phyloP scores from a whole-genome alignment of 2,888 invertebrate genomes.

The Neoascia interrupta region DNA sequence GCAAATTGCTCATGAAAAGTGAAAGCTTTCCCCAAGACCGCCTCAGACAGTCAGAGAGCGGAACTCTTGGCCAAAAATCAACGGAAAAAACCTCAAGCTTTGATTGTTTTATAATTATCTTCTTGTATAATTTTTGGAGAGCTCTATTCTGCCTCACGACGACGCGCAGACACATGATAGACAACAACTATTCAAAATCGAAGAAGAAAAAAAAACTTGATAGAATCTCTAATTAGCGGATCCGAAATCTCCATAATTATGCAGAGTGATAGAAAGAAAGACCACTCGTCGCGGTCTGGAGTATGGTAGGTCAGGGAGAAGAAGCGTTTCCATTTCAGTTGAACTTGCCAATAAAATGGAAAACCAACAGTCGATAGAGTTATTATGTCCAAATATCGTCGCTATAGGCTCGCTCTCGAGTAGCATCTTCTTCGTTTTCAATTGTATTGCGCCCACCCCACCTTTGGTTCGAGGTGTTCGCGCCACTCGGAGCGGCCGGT shows the following conservation, averaged over 20 bases:
- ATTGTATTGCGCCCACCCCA: conserved; percentile 48
- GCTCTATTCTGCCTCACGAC: neutral
- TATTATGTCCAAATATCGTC: conserved; percentile 49
- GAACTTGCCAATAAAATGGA: conserved; percentile 52
- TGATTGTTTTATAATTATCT: conserved; percentile 62
- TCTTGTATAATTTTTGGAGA: conserved; percentile 50
- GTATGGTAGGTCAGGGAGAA: conserved; percentile 65
- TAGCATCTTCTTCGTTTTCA: conserved; percentile 43
- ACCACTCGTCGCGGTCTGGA: conserved; percentile 10
- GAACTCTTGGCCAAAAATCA: conserved; percentile 25
- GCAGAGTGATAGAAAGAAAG: conserved; percentile 29
- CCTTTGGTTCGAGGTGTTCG: conserved; percentile 32
- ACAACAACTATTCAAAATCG: neutral
- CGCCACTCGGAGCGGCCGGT: no score
- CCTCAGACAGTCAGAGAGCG: conserved; percentile 19
- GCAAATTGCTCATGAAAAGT: conserved; percentile 58
- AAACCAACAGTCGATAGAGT: conserved; percentile 37
- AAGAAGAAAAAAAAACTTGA: conserved; percentile 1
- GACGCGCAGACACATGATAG: conserved; percentile 3
- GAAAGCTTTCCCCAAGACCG: conserved; percentile 45
- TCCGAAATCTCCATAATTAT: conserved; percentile 36
- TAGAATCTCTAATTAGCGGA: conserved; percentile 47
- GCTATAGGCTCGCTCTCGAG: conserved; percentile 31
- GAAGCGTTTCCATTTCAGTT: conserved; percentile 65
- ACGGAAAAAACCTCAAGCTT: conserved; percentile 26